Evolutionary conservation across 2,797 vertebrate genomes (phyloP), one percentile per base, ranked within the genome.

Genomic region (Pogonophryne albipinna): DNA sequence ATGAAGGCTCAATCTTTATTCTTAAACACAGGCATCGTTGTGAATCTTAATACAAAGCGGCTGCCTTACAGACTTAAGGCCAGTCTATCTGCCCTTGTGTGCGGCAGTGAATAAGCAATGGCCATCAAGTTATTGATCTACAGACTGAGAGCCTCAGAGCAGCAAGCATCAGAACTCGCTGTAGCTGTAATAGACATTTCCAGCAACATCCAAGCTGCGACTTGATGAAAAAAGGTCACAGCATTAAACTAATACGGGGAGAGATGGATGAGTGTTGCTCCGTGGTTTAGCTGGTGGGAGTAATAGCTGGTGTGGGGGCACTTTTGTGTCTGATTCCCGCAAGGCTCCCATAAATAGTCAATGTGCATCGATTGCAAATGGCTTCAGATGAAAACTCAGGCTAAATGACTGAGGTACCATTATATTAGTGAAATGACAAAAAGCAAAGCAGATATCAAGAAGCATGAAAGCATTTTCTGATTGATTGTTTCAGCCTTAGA

Each of bases 331-430:
- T 66, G 75, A 85, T 77, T 89, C 85, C 86, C 51, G 49, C 83
- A 80, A 90, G 86, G 82, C 74, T 83, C 87, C 83, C 89, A 89
- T 92, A 91, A 91, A 94, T 90, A 92, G 86, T 92, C 89, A 89
- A 91, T 87, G 89, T 66, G 74, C 83, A 87, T 91, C 42, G 88
- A 90, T 79, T 87, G 81, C 66, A 89, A 91, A 91, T 85, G 87
- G 85, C 86, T 87, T 70, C 79, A 78, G 82, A 87, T 80, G 88
- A 85, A 83, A 90, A 85, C 79, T 66, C 46, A 1, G 12, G 76
- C 86, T 89, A 85, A 91, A 91, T 87, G 88, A 87, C 81, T 63
- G 4, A 50, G 81, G 76, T 60, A 61, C 70, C 73, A 69, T 85
- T 89, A 87, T 88, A 87, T 92, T 88, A 89, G 87, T 67, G 76